Conservation (phyloP, 2,113 vertebrate genomes). For the Myotis davidii region DNA sequence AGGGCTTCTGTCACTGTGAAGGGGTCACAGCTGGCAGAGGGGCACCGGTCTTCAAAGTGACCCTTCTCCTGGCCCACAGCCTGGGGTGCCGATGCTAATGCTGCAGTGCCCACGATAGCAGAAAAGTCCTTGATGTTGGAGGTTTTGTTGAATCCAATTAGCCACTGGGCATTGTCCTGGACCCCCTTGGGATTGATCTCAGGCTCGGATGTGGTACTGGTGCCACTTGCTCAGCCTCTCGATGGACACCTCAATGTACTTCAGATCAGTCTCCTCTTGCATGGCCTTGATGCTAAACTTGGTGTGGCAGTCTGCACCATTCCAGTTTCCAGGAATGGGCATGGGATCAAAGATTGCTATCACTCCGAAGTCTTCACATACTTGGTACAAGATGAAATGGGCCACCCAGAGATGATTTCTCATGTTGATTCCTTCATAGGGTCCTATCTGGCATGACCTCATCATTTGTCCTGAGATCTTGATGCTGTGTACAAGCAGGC, state of each 20-base stretch:
- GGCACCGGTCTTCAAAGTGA: too few relatives aligned
- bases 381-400: slow-evolving; percentile 94
- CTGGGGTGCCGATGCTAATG: slow-evolving; percentile 90
- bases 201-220: too few relatives aligned
- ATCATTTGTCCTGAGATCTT: slow-evolving; percentile 95
- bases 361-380: slow-evolving; percentile 95
- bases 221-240: too few relatives aligned
- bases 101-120: slow-evolving; percentile 90
- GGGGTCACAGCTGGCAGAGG: too few relatives aligned
- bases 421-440: slow-evolving; percentile 93
- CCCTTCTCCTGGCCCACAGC: too few relatives aligned
- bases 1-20: too few relatives aligned
- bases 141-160: slow-evolving; percentile 94
- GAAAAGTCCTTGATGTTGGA: slow-evolving; percentile 96
- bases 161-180: slow-evolving; percentile 93
- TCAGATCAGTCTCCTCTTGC: too few relatives aligned
- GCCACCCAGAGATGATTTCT: slow-evolving; percentile 95
- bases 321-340: too few relatives aligned
- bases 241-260: too few relatives aligned
- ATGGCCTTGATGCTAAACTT: too few relatives aligned
- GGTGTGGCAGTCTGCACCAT: too few relatives aligned
- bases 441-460: slow-evolving; percentile 97
- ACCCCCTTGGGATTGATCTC: slow-evolving; percentile 91
- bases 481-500: slow-evolving; percentile 95
- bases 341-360: slow-evolving; percentile 88